Base-by-base conservation (phyloP, 2,113 vertebrate species). In the Chionis minor region DNA sequence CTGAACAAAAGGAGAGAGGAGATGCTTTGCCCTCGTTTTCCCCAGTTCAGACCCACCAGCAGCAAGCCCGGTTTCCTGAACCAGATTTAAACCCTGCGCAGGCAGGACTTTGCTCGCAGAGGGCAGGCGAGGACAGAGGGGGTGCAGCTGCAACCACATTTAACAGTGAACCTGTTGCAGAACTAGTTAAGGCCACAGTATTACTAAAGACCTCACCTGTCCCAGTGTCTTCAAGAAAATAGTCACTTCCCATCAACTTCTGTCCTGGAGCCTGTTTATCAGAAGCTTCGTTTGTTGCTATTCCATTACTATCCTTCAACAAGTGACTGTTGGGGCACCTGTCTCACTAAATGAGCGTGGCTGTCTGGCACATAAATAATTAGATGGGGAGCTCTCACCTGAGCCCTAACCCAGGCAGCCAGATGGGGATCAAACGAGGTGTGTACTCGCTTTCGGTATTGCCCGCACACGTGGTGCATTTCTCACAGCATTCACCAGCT, bases 391-490 rank as follows among this genome's bases (percentile, higher is more conserved):
- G 77, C 51, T 12, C 58, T 28, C 75, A 15, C 19, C 2, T 1
- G 17, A 38, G 14, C 33, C 38, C 19, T 16, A 2, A 8, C 5
- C 14, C 61, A 33, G 80, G 90, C 61, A 81, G 67, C 40, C 51
- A 7, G 30, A 4, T 2, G 6, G 44, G 54, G 9, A 32, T 7
- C 55, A 51, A 1, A 10, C 2, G 2, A 59, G 66, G 11, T 4
- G 13, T 4, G 63, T 23, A 6, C 75, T 38, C 12, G 0, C 3
- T 21, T 33, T 78, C 59, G 18, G 35, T 2, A 47, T 20, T 10
- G 19, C 82, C 63, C 2, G 1, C 7, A 52, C 27, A 13, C 0
- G 4, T 3, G 0, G 24, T 13, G 16, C 15, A 1, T 51, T 78
- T n/a, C 79, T 81, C 16, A 90, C 33, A 85, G 61, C 73, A 55